A percentile compares a stretch with the other conserved stretches of the same genome.
Evolutionary conservation across 2,888 invertebrate species (phyloP).

Genomic region (Rhagonycha lutea): DNA sequence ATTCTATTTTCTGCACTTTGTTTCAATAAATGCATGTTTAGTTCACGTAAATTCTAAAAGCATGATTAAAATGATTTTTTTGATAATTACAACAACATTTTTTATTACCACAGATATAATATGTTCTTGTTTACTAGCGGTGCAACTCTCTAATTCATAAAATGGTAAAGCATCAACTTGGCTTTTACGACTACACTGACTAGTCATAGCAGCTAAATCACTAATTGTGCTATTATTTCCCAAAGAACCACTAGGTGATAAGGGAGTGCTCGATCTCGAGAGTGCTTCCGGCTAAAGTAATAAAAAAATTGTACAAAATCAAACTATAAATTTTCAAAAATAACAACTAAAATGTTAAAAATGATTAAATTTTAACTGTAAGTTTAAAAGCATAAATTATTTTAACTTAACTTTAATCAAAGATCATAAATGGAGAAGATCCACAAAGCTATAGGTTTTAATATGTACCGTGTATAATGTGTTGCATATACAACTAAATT

Average conservation of each 20-base stretch:
- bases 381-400: not conserved
- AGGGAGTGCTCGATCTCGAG: constrained; percentile 82
- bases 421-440: no score
- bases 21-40: constrained; percentile 81
- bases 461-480: no score
- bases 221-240: constrained; percentile 54
- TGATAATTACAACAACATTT: not conserved
- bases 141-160: constrained; percentile 81
- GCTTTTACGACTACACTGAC: constrained; percentile 55
- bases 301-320: not conserved
- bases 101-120: constrained; percentile 78
- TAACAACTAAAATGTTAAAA: not conserved
- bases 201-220: constrained; percentile 57
- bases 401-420: no score
- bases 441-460: no score
- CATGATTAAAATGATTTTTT: not conserved
- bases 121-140: constrained; percentile 87
- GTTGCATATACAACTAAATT: no score
- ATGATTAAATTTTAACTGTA: not conserved
- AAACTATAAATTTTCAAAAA: not conserved
- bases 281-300: constrained; percentile 74
- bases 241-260: constrained; percentile 70
- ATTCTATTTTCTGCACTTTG: constrained; percentile 60
- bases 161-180: constrained; percentile 71
- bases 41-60: constrained; percentile 77